Conservation (phyloP, 2,888 invertebrate genomes). For the Terebella lapidaria region DNA sequence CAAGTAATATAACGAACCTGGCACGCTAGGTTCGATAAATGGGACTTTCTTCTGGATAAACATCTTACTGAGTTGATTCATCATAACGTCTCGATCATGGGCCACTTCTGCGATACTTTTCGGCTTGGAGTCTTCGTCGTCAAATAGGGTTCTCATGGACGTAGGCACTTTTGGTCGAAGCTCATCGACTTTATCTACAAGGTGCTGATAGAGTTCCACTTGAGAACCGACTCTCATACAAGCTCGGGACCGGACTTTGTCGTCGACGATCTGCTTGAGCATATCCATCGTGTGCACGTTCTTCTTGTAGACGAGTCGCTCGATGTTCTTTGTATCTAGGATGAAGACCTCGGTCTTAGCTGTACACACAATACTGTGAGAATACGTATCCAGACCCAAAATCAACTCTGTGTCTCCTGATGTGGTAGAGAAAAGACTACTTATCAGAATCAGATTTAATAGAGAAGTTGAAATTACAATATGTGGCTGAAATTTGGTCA, state of each 20-base stretch:
- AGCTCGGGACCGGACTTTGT: conserved; percentile 22
- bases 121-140: neutral
- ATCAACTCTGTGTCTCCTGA: conserved; percentile 33
- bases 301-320: conserved; percentile 29
- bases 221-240: conserved; percentile 7
- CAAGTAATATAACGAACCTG: conserved; percentile 36
- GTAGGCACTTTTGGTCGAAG: neutral
- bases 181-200: conserved; percentile 8
- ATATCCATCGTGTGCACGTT: conserved; percentile 26
- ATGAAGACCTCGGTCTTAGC: conserved; percentile 30
- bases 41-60: conserved; percentile 36
- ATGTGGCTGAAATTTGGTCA: too few relatives aligned
- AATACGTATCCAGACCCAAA: conserved; percentile 28
- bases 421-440: too few relatives aligned
- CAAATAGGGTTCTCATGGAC: neutral
- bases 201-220: conserved; percentile 14
- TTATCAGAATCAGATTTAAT: too few relatives aligned
- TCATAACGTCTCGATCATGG: conserved; percentile 22
- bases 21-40: conserved; percentile 37
- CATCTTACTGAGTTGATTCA: conserved; percentile 32
- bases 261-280: conserved; percentile 29
- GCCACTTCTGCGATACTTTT: conserved; percentile 1
- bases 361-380: conserved; percentile 30
- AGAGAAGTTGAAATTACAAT: too few relatives aligned
- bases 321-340: conserved; percentile 28